Conservation (phyloP, 2,113 vertebrate species). For the Climacteris rufus region DNA sequence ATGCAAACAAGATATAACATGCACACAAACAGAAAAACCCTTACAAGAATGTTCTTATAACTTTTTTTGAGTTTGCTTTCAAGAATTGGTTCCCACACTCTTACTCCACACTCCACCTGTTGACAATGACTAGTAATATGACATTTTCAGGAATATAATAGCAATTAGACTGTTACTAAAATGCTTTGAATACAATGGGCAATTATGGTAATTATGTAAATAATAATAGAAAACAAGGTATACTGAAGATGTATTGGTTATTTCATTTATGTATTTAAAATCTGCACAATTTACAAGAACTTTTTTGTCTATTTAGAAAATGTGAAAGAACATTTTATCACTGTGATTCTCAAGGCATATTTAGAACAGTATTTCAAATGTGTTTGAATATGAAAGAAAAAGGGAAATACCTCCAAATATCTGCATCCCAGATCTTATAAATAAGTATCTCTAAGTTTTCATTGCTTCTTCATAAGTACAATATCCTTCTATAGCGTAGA, state of each 20-base stretch:
- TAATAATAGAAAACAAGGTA: constrained; percentile 10
- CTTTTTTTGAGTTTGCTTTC: neutral
- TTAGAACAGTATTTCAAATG: neutral
- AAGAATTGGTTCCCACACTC: neutral
- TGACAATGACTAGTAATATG: neutral
- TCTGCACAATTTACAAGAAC: neutral
- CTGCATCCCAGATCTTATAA: neutral
- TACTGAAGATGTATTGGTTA: neutral
- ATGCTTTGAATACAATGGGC: neutral
- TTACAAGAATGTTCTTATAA: neutral
- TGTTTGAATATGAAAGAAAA: neutral
- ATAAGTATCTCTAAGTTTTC: neutral
- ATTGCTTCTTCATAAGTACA: neutral
- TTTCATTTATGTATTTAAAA: neutral
- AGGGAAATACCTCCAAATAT: neutral
- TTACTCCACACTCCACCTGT: neutral
- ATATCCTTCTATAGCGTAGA: neutral
- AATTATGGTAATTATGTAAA: neutral
- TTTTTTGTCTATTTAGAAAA: neutral
- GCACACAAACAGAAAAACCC: neutral
- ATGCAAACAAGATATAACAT: neutral
- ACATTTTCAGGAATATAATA: neutral
- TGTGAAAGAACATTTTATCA: neutral
- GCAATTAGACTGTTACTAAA: neutral
- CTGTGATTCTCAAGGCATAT: neutral